A percentile compares a stretch with the other conserved stretches of the same genome.
Evolutionary conservation across 2,113 vertebrate genomes (phyloP).

Genomic region (Origma solitaria): DNA sequence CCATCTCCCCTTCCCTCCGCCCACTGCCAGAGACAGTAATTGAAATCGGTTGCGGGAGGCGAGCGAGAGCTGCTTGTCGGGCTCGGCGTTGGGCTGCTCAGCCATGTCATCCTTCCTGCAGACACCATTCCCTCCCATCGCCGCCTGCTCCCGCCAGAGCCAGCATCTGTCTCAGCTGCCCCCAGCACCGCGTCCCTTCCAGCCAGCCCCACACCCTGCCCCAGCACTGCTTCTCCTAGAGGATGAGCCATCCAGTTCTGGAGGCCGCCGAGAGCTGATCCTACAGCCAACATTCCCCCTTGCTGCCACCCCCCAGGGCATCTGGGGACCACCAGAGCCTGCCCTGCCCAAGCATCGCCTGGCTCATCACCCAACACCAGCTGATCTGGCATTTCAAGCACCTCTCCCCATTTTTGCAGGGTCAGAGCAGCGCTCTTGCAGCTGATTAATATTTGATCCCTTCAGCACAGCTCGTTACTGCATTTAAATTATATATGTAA

Average conservation of each 20-base stretch:
- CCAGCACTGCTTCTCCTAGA: accelerated
- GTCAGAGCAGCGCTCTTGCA: constrained; percentile 26
- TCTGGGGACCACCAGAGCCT: neutral
- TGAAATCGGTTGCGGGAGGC: constrained; percentile 16
- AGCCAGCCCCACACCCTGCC: neutral
- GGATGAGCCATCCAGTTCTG: neutral
- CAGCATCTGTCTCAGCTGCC: neutral
- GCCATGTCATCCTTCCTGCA: constrained; percentile 56
- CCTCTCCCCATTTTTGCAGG: constrained; percentile 19
- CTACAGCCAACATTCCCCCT: neutral
- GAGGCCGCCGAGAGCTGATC: neutral
- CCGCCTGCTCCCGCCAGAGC: neutral
- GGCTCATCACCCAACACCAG: accelerated
- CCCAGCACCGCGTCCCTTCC: accelerated
- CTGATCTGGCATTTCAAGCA: constrained; percentile 16
- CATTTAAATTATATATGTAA: constrained; percentile 67
- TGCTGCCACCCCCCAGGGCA: neutral
- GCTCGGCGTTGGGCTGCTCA: constrained; percentile 58
- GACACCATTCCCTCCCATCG: constrained; percentile 55
- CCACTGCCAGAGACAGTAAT: neutral
- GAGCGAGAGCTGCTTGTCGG: neutral
- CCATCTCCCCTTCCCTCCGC: neutral
- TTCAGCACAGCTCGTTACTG: constrained; percentile 65
- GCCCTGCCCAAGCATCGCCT: neutral
- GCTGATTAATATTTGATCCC: constrained; percentile 74